Evolutionary conservation across 2,113 vertebrate species (phyloP), one percentile per base, ranked within the genome.

Genomic region (Cinclus cinclus): DNA sequence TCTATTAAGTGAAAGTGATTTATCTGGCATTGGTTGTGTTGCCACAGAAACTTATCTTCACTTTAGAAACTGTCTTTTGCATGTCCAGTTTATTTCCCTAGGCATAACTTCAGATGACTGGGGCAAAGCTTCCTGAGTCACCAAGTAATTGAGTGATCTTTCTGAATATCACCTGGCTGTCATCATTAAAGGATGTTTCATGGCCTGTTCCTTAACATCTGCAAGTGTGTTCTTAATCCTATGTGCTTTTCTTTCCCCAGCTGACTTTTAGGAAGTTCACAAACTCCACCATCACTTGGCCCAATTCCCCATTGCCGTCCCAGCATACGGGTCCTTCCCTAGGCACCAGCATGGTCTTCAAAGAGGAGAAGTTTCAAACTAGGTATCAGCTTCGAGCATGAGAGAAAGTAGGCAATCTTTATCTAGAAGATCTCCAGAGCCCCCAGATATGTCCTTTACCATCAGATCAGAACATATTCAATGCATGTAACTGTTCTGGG

Each of bases 321-420:
- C 42, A 58, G 10, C 6, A 41, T 11, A 13, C 0, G 0, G 44
- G 19, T 69, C n/a, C 17, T 80, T 60, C 31, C 11, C 19, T 13
- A 7, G 31, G 6, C 16, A 81, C 11, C 16, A 80, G 19, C 0
- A 0, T 28, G 14, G 10, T 42, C 33, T 71, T 87, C 16, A 31
- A 83, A 68, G 28, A 70, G 17, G 5, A 89, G 46, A 77, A 39
- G 4, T 69, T 67, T 71, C 44, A 85, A 22, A 9, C 11, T 28
- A 68, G 20, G 2, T 21, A 23, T 42, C 25, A 82, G 28, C 24
- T 13, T 58, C 1, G 1, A 19, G 24, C 18, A 28, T n/a, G 20
- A 83, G 30, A 52, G 75, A 79, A 85, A 10, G 22, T 20, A 74
- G 33, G 12, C 19, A 59, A 10, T 69, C 19, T 55, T 49, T 44